Percentiles rank a stretch among this genome's conserved stretches.
These are phyloP conservation scores for Leptogaster cylindrica DNA, from an alignment of 2,888 invertebrate species.

Conservation along the genomic window DNA sequence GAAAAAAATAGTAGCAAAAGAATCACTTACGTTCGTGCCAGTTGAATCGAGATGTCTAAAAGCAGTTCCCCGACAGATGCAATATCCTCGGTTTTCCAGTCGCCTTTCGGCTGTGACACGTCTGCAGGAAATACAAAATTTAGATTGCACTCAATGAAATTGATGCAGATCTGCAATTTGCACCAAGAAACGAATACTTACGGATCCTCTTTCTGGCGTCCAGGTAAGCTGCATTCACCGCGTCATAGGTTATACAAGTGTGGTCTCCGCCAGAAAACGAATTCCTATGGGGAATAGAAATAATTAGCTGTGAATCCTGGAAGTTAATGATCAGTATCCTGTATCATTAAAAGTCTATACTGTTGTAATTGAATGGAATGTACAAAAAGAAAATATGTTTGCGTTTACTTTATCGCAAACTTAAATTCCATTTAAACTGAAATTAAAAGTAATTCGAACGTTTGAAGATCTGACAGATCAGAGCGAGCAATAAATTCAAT, in stretches of 20 bases:
- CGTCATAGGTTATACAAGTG: slow-evolving; percentile 88
- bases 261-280: slow-evolving; percentile 68
- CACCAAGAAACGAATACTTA: slow-evolving; percentile 65
- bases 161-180: background rate
- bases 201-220: slow-evolving; percentile 87
- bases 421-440: background rate
- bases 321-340: background rate
- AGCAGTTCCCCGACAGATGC: slow-evolving; percentile 87
- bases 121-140: slow-evolving; percentile 64
- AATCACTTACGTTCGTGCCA: slow-evolving; percentile 79
- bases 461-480: background rate
- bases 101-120: slow-evolving; percentile 78
- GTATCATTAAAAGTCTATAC: background rate
- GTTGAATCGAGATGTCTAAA: slow-evolving; percentile 81
- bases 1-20: background rate
- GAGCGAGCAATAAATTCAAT: slow-evolving; percentile 18
- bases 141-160: slow-evolving; percentile 1
- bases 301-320: background rate
- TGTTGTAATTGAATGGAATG: background rate
- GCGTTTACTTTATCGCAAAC: background rate
- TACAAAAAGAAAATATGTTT: no score
- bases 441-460: slow-evolving; percentile 8
- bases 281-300: slow-evolving; percentile 51
- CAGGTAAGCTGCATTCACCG: slow-evolving; percentile 85
- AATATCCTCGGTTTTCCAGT: slow-evolving; percentile 84